phyloP scores from a whole-genome alignment of 2,113 vertebrate genomes.

The Oryzias melastigma region DNA sequence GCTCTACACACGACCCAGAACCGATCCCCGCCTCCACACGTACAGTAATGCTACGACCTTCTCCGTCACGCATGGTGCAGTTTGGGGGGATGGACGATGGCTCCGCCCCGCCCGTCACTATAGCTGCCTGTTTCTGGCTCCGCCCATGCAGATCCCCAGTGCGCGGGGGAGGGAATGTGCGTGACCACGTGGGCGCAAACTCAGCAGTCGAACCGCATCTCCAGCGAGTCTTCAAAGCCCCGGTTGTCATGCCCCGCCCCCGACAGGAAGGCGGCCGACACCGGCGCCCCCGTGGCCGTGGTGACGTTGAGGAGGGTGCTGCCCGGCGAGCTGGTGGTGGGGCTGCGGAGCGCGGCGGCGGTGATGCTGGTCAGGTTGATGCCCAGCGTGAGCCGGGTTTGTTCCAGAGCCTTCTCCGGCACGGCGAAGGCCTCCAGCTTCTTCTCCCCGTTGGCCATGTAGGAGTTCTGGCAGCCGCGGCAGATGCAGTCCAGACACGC shows the following conservation, averaged over 20 bases:
- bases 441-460: conserved; percentile 99
- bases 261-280: conserved; percentile 72
- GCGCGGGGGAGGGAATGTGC: conserved; percentile 64
- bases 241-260: conserved; percentile 87
- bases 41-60: conserved; percentile 64
- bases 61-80: conserved; percentile 72
- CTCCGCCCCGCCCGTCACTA: conserved; percentile 78
- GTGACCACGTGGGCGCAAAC: conserved; percentile 43
- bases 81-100: conserved; percentile 30
- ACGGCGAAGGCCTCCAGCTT: conserved; percentile 99
- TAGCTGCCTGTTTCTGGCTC: conserved; percentile 89
- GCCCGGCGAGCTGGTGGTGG: conserved; percentile 83
- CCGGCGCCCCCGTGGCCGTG: conserved; percentile 85
- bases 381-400: conserved; percentile 97
- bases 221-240: conserved; percentile 94
- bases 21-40: conserved; percentile 49
- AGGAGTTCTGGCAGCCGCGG: conserved; percentile 99
- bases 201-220: conserved; percentile 99
- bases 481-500: conserved; percentile 99
- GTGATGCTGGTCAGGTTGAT: conserved; percentile 99
- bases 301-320: conserved; percentile 94
- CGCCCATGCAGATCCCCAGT: conserved; percentile 61
- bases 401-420: conserved; percentile 98
- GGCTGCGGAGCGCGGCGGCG: conserved; percentile 87
- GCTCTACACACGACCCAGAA: conserved; percentile 87